A percentile compares a stretch with the other conserved stretches of the same genome.
Evolutionary conservation across 2,113 vertebrate species (phyloP).

Genomic region (Setophaga coronata): DNA sequence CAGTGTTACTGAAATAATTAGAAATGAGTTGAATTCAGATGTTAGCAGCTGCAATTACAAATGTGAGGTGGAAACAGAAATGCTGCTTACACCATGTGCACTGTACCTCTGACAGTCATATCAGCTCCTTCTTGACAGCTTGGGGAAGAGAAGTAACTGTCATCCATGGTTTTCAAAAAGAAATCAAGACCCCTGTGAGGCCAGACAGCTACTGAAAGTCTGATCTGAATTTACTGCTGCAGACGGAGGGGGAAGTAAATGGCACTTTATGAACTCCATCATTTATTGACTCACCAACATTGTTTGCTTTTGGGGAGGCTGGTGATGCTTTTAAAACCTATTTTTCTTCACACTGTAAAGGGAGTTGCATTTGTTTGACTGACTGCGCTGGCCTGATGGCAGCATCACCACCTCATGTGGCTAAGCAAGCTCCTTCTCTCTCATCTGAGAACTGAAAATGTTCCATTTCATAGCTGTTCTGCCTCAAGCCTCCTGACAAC

Average conservation of each 20-base stretch:
- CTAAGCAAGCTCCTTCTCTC: neutral
- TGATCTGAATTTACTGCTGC: slow-evolving; percentile 61
- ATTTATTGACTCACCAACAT: slow-evolving; percentile 66
- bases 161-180: neutral
- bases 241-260: slow-evolving; percentile 41
- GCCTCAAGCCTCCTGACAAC: neutral
- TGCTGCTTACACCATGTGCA: rapidly evolving
- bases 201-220: neutral
- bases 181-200: slow-evolving; percentile 9
- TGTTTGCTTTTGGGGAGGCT: slow-evolving; percentile 54
- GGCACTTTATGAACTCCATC: slow-evolving; percentile 68
- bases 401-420: neutral
- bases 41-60: neutral
- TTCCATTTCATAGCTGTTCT: neutral
- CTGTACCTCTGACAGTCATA: neutral
- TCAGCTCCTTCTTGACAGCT: neutral
- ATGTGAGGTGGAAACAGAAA: neutral
- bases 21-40: neutral
- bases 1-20: neutral
- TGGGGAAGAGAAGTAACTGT: neutral
- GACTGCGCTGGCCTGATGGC: neutral
- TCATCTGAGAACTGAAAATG: neutral
- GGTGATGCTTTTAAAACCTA: slow-evolving; percentile 24
- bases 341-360: slow-evolving; percentile 10
- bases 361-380: neutral